These are phyloP conservation scores for Anolis carolinensis DNA, from an alignment of 2,113 vertebrate species.

Conservation along the genomic window DNA sequence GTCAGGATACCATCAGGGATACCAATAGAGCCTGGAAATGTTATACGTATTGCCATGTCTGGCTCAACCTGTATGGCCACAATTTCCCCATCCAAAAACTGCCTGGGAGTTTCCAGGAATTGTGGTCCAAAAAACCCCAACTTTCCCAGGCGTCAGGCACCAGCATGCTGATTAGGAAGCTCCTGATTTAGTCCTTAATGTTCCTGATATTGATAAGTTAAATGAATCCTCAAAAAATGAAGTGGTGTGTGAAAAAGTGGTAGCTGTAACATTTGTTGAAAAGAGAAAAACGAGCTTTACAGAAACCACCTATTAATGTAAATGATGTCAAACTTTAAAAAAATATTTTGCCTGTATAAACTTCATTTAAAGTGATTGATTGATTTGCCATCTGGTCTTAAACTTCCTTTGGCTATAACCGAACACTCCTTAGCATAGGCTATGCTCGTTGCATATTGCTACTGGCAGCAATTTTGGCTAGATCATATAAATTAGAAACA, in stretches of 20 bases:
- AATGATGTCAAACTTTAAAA: not conserved
- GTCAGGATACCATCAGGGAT: not conserved
- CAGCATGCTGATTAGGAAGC: not conserved
- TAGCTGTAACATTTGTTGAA: not conserved
- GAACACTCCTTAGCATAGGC: not conserved
- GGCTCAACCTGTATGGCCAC: no score
- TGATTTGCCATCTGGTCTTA: conserved; percentile 23
- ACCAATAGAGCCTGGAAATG: not conserved
- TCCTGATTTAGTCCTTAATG: not conserved
- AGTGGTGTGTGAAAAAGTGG: not conserved
- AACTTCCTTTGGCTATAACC: not conserved
- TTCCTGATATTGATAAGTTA: not conserved
- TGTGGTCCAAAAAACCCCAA: no score
- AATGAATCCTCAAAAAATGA: conserved; percentile 20
- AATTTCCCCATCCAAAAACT: no score
- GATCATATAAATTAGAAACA: conserved; percentile 32
- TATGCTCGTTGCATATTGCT: not conserved
- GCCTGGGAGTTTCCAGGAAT: no score
- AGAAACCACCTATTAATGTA: conserved; percentile 11
- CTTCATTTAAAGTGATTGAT: conserved; percentile 16
- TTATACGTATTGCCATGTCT: no score
- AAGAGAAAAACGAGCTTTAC: conserved; percentile 29
- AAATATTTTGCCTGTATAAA: conserved; percentile 1
- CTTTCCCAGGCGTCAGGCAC: no score
- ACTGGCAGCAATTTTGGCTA: not conserved